These are phyloP conservation scores for Emys orbicularis DNA, from an alignment of 2,797 vertebrate species.

Conservation along the genomic window DNA sequence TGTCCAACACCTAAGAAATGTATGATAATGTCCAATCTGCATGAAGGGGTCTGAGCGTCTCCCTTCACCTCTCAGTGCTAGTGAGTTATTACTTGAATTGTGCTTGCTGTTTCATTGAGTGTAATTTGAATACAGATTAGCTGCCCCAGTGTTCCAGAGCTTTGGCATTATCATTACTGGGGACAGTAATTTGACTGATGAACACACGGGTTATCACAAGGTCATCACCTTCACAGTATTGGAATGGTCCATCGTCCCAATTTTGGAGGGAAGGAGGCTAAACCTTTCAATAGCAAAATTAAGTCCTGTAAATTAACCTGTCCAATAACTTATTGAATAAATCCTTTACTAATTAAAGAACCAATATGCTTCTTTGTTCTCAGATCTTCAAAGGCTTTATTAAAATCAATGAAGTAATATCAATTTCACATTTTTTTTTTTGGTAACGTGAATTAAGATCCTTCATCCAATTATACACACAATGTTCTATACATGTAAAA, in stretches of 20 bases:
- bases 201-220: slow-evolving; percentile 95
- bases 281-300: slow-evolving; percentile 90
- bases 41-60: slow-evolving; percentile 82
- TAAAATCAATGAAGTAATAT: slow-evolving; percentile 82
- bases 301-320: slow-evolving; percentile 92
- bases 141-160: slow-evolving; percentile 90
- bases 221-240: slow-evolving; percentile 87
- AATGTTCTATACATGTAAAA: slow-evolving; percentile 48
- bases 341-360: slow-evolving; percentile 90
- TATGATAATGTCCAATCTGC: slow-evolving; percentile 89
- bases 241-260: slow-evolving; percentile 78
- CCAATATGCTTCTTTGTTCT: slow-evolving; percentile 80
- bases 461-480: slow-evolving; percentile 75
- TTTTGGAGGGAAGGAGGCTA: slow-evolving; percentile 82
- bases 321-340: slow-evolving; percentile 91
- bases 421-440: slow-evolving; percentile 73
- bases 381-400: slow-evolving; percentile 79
- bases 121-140: slow-evolving; percentile 97
- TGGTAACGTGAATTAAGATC: slow-evolving; percentile 73
- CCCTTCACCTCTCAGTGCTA: slow-evolving; percentile 80
- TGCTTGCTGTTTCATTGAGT: slow-evolving; percentile 85
- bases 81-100: slow-evolving; percentile 90
- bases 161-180: slow-evolving; percentile 89
- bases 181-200: slow-evolving; percentile 93
- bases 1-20: slow-evolving; percentile 90